These are phyloP conservation scores for Thinocorus orbignyianus DNA, from an alignment of 2,113 vertebrate species.

Conservation along the genomic window DNA sequence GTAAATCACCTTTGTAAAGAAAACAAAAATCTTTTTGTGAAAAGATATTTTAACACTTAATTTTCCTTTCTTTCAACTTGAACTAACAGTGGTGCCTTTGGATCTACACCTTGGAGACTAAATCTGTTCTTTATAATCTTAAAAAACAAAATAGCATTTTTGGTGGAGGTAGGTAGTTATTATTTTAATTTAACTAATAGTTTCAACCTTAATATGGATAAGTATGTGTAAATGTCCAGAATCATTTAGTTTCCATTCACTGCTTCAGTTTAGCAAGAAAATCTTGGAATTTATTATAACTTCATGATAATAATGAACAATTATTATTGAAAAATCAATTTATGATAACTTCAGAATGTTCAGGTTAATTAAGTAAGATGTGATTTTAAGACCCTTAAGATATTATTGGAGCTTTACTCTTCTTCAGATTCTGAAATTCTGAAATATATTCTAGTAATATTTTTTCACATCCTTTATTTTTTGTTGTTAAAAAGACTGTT, in stretches of 20 bases:
- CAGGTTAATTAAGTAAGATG: background rate
- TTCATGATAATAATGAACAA: too few species aligned
- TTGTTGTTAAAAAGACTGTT: background rate
- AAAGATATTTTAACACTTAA: background rate
- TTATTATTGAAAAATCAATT: too few species aligned
- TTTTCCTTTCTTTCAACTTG: background rate
- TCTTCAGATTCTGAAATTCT: background rate
- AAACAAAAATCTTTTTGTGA: background rate
- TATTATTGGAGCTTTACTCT: background rate
- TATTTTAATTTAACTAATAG: background rate
- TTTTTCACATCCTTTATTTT: background rate
- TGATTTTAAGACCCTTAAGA: background rate
- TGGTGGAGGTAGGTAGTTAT: background rate
- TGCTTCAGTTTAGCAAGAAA: background rate
- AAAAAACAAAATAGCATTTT: background rate
- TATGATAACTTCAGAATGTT: background rate
- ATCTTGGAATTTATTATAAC: background rate
- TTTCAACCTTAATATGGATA: background rate
- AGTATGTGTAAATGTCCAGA: background rate
- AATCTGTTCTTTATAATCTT: background rate
- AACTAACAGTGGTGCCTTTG: background rate
- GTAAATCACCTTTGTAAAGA: background rate
- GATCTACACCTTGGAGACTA: background rate
- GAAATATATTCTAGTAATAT: background rate
- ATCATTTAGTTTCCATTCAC: background rate